Conservation (phyloP, 1,140 invertebrate genomes). For the Drosophila bipectinata region DNA sequence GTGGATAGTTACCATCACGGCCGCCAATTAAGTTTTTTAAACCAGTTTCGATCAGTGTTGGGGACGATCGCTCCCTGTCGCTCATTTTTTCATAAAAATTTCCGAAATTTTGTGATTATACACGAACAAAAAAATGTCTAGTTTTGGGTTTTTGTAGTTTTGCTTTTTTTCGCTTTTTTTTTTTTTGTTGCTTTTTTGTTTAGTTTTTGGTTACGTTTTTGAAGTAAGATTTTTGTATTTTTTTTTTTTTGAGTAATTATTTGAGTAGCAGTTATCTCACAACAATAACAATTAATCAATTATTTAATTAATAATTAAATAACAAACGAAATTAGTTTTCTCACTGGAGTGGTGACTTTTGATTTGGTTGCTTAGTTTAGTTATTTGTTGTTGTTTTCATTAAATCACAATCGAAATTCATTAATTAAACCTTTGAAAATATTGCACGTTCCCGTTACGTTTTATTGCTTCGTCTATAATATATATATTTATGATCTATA, state of each 20-base stretch:
- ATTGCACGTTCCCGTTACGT: conserved; percentile 75
- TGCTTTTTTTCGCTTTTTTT: conserved; percentile 7
- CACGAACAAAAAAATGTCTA: conserved; percentile 62
- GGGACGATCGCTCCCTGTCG: conserved; percentile 91
- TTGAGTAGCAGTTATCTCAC: conserved; percentile 39
- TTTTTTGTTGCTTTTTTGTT: conserved; percentile 14
- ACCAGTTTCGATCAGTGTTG: conserved; percentile 91
- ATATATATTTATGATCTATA: conserved; percentile 32
- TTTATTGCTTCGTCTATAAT: conserved; percentile 43
- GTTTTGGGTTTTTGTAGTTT: conserved; percentile 33
- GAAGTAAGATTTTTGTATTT: no score
- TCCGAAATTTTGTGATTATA: conserved; percentile 78
- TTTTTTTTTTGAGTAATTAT: conserved; percentile 16
- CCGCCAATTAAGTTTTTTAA: conserved; percentile 91
- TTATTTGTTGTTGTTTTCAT: conserved; percentile 45
- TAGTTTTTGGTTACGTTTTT: conserved; percentile 11
- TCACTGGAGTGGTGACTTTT: conserved; percentile 38
- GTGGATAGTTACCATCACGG: conserved; percentile 90
- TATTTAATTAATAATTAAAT: conserved; percentile 40
- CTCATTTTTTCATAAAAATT: conserved; percentile 87
- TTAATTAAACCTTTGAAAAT: conserved; percentile 76
- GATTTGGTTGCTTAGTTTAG: conserved; percentile 53
- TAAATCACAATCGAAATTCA: conserved; percentile 53
- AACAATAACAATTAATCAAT: conserved; percentile 51
- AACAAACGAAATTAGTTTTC: conserved; percentile 31